Base-by-base conservation (phyloP, 1,140 invertebrate genomes). In the Paraescarpia echinospica region DNA sequence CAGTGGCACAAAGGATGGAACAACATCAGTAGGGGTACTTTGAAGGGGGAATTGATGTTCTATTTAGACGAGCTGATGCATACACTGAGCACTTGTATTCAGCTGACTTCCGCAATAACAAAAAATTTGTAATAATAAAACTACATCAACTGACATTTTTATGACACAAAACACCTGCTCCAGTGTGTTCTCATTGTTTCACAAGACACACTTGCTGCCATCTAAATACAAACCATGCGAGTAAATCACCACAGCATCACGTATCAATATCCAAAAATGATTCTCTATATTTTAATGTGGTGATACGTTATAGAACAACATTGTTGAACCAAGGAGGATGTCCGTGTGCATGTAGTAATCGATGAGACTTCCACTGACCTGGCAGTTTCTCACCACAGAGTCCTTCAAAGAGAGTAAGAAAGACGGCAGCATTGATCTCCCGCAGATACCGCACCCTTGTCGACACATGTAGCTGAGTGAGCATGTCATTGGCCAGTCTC, bases 381-480 rank as follows among this genome's bases (percentile, higher is more conserved):
- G 94, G 93, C 9, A 95, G 92, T 34, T 93, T 93, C 92, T 96
- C 95, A 90, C 95, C 95, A 94, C 94, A 95, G 33, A 96, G 93
- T 34, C 95, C 95, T 94, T 95, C 95, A 94, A 94, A 96, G 89
- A 96, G 91, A 31, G 94, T 95, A 22, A 95, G 95, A 95, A 95
- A 95, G 1, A 95, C 94, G 22, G 93, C 88, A 77, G 95, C 93
- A 90, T 93, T 94, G 27, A 96, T 94, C 34, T 96, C 95, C 88
- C 93, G 91, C 27, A 95, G 91, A 91, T 93, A 93, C 35, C 93
- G 93, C 0, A 96, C 93, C 35, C 92, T 93, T 33, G 92, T 94
- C 34, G 93, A 93, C 27, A 94, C 93, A 93, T 95, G 95, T 22
- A 95, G 93, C 92, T 96, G 94, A 18, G 92, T 93, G 89, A 96